Percentiles rank a stretch among this genome's conserved stretches.
phyloP scores from a whole-genome alignment of 2,797 vertebrate genomes.

The Pelodytes ibericus region DNA sequence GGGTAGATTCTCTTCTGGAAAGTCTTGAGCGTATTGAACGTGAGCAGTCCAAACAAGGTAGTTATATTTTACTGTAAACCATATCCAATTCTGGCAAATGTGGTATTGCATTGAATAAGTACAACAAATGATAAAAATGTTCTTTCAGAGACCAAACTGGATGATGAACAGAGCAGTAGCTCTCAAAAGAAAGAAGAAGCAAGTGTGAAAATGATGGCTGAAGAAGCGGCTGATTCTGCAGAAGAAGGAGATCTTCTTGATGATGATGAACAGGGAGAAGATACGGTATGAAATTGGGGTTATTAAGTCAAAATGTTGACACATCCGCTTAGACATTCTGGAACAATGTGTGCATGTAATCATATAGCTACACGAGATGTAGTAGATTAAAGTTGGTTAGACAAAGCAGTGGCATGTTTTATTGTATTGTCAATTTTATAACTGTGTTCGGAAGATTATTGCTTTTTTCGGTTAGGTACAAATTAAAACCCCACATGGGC shows the following conservation, averaged over 20 bases:
- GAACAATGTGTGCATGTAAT: too few species aligned
- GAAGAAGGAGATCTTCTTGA: conserved; percentile 85
- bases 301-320: too few species aligned
- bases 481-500: too few species aligned
- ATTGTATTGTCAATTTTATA: too few species aligned
- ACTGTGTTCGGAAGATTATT: too few species aligned
- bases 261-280: conserved; percentile 72
- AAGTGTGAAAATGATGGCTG: conserved; percentile 78
- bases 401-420: too few species aligned
- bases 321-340: too few species aligned
- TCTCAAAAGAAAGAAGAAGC: conserved; percentile 79
- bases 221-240: conserved; percentile 81
- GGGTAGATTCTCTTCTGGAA: conserved; percentile 86
- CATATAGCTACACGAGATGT: too few species aligned
- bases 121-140: too few species aligned
- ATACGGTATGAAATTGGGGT: conserved; percentile 51
- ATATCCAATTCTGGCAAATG: background rate
- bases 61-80: background rate
- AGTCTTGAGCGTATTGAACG: conserved; percentile 86
- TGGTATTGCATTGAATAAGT: too few species aligned
- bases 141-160: conserved; percentile 72
- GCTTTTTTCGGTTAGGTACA: too few species aligned
- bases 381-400: too few species aligned
- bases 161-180: conserved; percentile 76
- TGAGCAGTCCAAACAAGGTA: conserved; percentile 84